Percentiles rank a stretch among this genome's conserved stretches.
phyloP scores from a whole-genome alignment of 2,113 vertebrate genomes.

The Mesembrinibis cayennensis region DNA sequence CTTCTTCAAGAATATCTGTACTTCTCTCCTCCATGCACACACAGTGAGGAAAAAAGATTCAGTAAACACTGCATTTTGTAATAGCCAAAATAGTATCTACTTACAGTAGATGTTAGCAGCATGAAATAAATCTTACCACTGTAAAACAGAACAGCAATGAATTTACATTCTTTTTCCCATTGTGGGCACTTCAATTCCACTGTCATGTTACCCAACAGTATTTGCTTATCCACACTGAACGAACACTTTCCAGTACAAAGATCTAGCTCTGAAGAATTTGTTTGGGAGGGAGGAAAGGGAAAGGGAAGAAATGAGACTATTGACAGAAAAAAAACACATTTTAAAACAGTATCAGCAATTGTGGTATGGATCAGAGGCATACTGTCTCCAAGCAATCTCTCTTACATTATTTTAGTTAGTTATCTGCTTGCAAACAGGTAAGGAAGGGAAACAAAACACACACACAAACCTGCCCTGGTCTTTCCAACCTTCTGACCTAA shows the following conservation, averaged over 20 bases:
- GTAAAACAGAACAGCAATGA: not conserved
- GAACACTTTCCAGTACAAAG: not conserved
- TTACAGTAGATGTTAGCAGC: not conserved
- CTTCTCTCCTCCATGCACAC: not conserved
- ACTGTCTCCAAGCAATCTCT: not conserved
- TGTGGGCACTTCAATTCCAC: not conserved
- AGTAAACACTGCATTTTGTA: not conserved
- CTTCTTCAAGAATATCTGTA: not conserved
- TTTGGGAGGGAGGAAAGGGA: not conserved
- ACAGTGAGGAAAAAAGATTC: not conserved
- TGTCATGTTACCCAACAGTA: fast-evolving
- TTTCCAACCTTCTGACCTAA: not conserved
- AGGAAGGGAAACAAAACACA: not conserved
- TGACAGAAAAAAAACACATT: not conserved
- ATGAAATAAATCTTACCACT: not conserved
- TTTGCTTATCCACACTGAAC: not conserved
- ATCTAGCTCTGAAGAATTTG: not conserved
- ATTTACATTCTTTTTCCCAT: not conserved
- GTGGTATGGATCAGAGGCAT: not conserved
- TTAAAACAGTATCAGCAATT: not conserved
- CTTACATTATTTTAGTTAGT: not conserved
- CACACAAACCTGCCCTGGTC: not conserved
- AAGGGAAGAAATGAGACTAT: not conserved
- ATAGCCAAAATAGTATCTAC: not conserved
- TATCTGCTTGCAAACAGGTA: not conserved